A percentile compares a stretch with the other conserved stretches of the same genome.
Conservation (phyloP, 2,888 invertebrate genomes). For the Erebia palarica region DNA sequence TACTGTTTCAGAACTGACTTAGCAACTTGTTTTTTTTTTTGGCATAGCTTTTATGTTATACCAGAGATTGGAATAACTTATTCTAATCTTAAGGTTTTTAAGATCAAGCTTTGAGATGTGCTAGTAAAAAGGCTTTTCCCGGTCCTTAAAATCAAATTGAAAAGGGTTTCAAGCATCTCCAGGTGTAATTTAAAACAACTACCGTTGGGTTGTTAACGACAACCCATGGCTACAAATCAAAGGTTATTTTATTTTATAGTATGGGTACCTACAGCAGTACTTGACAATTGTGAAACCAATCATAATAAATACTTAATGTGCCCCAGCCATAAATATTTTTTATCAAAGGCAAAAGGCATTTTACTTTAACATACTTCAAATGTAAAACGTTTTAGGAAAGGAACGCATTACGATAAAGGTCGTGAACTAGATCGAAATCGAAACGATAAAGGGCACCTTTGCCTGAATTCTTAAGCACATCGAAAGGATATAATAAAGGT, state of each 20-base stretch:
- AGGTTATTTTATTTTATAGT: too few species aligned
- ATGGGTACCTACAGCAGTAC: neutral
- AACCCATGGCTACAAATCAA: too few species aligned
- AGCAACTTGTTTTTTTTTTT: neutral
- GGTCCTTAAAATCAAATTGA: too few species aligned
- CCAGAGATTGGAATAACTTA: too few species aligned
- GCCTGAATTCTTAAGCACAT: constrained; percentile 45
- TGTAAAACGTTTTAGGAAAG: constrained; percentile 28
- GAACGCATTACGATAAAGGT: constrained; percentile 29
- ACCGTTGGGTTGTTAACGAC: too few species aligned
- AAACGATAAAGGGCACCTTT: constrained; percentile 41
- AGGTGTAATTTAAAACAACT: too few species aligned
- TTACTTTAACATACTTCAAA: constrained; percentile 27
- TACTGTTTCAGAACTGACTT: neutral
- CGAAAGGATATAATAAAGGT: constrained; percentile 60
- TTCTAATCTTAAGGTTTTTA: too few species aligned
- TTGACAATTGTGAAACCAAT: neutral
- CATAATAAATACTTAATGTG: neutral
- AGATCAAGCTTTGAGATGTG: too few species aligned
- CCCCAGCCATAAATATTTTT: constrained; percentile 5
- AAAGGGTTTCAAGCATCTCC: too few species aligned
- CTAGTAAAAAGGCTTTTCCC: neutral
- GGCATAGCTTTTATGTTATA: too few species aligned
- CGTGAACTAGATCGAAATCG: constrained; percentile 41
- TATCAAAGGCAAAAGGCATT: constrained; percentile 18